Evolutionary conservation across 2,113 vertebrate species (phyloP).

Genomic region (Onychostruthus taczanowskii): DNA sequence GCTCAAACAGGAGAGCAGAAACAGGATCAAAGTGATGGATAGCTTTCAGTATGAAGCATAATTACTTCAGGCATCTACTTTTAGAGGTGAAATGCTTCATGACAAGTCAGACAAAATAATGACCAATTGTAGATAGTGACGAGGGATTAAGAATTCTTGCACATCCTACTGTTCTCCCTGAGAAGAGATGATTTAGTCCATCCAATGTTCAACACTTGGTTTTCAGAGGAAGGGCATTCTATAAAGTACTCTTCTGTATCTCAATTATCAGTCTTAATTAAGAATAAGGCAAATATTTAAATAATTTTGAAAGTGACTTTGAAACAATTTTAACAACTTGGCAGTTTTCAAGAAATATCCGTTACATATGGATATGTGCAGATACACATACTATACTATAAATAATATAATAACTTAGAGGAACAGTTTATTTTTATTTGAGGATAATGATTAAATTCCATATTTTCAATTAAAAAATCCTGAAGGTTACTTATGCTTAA

Average conservation of each 20-base stretch:
- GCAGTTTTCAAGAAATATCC: background rate
- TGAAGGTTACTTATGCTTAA: background rate
- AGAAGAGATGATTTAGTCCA: background rate
- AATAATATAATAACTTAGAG: background rate
- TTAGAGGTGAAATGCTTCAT: background rate
- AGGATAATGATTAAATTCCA: background rate
- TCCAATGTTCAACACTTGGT: background rate
- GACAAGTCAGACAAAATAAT: constrained; percentile 33
- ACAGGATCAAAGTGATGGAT: constrained; percentile 13
- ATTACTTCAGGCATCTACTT: background rate
- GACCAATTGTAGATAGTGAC: background rate
- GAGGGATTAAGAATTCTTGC: constrained; percentile 17
- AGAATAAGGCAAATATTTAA: background rate
- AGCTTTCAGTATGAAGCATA: constrained; percentile 31
- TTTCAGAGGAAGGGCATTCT: background rate
- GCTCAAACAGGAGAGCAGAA: background rate
- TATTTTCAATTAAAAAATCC: background rate
- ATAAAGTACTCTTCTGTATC: background rate
- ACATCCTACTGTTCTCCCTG: background rate
- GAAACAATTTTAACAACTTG: background rate
- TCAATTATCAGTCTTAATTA: background rate
- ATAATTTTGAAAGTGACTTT: background rate
- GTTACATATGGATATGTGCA: background rate
- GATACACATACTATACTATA: background rate
- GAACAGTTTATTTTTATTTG: background rate